These are phyloP conservation scores for Cardinalis cardinalis DNA, from an alignment of 2,113 vertebrate species.

Conservation along the genomic window DNA sequence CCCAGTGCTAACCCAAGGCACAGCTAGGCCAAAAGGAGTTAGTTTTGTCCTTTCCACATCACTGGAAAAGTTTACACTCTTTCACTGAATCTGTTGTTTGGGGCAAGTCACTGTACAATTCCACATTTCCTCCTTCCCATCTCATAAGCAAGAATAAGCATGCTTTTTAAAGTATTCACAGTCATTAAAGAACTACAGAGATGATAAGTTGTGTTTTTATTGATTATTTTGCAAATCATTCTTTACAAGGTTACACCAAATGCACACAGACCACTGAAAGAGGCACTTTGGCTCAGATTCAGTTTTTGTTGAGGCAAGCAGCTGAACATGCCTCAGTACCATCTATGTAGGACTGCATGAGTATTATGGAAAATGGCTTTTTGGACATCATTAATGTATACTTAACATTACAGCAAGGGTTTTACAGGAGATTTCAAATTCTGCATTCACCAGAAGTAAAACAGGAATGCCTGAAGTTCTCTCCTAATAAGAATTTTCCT, in stretches of 20 bases:
- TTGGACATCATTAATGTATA: background rate
- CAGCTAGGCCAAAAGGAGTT: background rate
- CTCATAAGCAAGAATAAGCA: background rate
- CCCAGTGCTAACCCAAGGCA: fast-evolving
- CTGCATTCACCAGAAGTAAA: background rate
- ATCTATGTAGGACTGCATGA: background rate
- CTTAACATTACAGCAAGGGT: background rate
- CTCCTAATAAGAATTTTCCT: background rate
- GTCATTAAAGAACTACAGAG: background rate
- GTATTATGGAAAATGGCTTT: background rate
- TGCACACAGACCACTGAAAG: background rate
- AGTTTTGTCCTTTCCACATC: background rate
- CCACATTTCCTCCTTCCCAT: background rate
- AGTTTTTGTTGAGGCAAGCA: background rate
- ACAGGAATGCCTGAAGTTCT: background rate
- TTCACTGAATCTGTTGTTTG: fast-evolving
- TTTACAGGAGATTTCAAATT: background rate
- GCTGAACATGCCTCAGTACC: background rate
- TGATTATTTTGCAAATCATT: background rate
- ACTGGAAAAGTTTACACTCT: background rate
- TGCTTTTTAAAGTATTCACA: background rate
- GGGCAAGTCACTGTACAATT: background rate
- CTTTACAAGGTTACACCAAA: background rate
- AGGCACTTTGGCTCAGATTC: background rate
- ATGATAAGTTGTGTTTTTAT: background rate